Percentiles rank a stretch among this genome's conserved stretches.
phyloP scores from a whole-genome alignment of 2,888 invertebrate species.

The Marasmarcha lunaedactyla region DNA sequence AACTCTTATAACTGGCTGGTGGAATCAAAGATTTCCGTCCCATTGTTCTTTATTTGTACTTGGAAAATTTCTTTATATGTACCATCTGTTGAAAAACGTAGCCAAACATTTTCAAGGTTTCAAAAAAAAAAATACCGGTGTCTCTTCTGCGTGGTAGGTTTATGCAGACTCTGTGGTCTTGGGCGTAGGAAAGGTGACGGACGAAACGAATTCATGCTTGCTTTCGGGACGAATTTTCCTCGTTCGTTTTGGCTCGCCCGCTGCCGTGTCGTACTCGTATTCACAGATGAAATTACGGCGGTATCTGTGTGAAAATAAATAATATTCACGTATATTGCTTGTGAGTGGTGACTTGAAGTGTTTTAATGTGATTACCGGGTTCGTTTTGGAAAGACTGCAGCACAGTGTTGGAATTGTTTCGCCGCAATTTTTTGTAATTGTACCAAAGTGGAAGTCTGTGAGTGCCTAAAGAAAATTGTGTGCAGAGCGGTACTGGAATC shows the following conservation, averaged over 20 bases:
- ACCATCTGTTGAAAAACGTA: no score
- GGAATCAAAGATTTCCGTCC: background rate
- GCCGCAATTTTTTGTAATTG: conserved; percentile 33
- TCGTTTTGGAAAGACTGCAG: conserved; percentile 5
- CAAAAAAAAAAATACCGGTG: no score
- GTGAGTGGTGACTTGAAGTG: conserved; percentile 40
- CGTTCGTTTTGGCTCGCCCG: conserved; percentile 37
- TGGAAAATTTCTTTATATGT: no score
- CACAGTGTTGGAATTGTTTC: conserved; percentile 36
- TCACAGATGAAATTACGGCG: conserved; percentile 49
- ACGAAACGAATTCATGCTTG: conserved; percentile 16
- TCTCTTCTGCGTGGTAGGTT: no score
- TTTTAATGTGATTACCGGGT: conserved; percentile 27
- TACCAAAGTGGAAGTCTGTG: conserved; percentile 39
- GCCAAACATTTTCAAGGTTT: no score
- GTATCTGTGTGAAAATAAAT: conserved; percentile 48
- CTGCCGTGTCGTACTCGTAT: conserved; percentile 59
- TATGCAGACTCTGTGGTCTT: background rate
- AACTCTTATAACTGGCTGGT: background rate
- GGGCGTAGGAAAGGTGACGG: conserved; percentile 29
- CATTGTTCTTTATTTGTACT: no score
- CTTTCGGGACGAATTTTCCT: conserved; percentile 48
- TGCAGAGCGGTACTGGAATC: conserved; percentile 39
- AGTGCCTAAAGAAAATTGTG: conserved; percentile 50
- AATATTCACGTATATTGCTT: conserved; percentile 29